Percentiles rank a stretch among this genome's conserved stretches.
Conservation (phyloP, 2,113 vertebrate species). For the Malaclemys terrapin region DNA sequence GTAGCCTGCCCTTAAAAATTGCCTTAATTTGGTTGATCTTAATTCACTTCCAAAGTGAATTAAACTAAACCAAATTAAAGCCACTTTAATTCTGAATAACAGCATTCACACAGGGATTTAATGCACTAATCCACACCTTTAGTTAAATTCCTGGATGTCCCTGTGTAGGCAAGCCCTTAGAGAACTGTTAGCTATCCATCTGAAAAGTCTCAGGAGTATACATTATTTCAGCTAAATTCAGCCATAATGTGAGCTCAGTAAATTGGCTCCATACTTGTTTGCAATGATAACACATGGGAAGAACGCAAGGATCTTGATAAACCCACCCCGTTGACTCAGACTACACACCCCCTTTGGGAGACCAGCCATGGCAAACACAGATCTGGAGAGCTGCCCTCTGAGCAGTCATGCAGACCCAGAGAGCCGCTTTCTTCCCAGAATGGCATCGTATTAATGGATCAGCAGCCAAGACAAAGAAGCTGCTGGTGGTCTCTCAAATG, state of each 20-base stretch:
- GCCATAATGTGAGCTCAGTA: background rate
- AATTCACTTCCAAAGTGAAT: background rate
- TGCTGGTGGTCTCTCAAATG: background rate
- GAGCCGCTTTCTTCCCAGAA: background rate
- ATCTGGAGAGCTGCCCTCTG: background rate
- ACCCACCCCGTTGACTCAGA: background rate
- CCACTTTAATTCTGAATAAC: background rate
- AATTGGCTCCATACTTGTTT: background rate
- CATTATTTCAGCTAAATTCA: background rate
- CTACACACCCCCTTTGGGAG: background rate
- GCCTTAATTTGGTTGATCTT: background rate
- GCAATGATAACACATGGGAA: background rate
- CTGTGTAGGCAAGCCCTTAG: background rate
- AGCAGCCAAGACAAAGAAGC: background rate
- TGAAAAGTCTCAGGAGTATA: background rate
- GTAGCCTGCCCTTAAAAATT: background rate
- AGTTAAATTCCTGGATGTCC: background rate
- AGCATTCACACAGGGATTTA: background rate
- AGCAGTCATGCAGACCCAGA: background rate
- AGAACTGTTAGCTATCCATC: background rate
- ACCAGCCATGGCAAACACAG: background rate
- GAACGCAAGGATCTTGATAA: background rate
- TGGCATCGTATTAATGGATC: rapidly evolving
- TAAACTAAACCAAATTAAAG: background rate
- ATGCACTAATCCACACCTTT: background rate